Evolutionary conservation across 92 coral and sea anemone species (phyloP), one percentile per base, ranked within the genome.

Genomic region (Micromussa lordhowensis): DNA sequence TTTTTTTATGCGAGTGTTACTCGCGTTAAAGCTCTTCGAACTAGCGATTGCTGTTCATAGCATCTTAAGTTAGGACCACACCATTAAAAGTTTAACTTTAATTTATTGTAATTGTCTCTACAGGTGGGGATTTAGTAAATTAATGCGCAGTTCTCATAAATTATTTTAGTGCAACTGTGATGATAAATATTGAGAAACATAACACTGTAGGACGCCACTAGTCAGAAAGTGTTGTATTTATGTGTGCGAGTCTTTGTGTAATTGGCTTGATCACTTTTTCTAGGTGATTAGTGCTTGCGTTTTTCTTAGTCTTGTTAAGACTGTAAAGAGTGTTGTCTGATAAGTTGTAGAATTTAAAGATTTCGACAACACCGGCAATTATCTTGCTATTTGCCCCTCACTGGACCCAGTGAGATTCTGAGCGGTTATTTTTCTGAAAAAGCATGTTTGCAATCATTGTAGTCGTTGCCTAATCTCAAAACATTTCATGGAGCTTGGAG

Each of bases 81-180:
- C 0, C 48, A 72, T 4, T 36, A 18, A 34, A 35, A 21, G 61
- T 14, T 48, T 30, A 68, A 44, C 76, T 29, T 51, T 69, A 48
- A 68, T 28, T 30, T 69, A 49, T 44, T 53, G 5, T 15, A 68
- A 68, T 82, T 21, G 26, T 49, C 26, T 29, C 28, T 10, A 4
- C 40, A 82, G 76, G 40, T 30, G 38, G 86, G 29, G 77, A 82
- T 64, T 26, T 17, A 30, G 21, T 68, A 68, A 82, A 40, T 49
- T 82, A 49, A 68, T 82, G 5, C 8, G 17, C 24, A 38, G 58
- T 66, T 63, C 19, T 36, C 38, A 35, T 64, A n/a, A 81, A 24
- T 63, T 78, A 63, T 35, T 64, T 38, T 64, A 81, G 74, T 66
- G 32, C 59, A 17, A 58, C 29, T 55, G 48, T 13, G 66, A 66